Evolutionary conservation across 2,888 invertebrate species (phyloP).

Genomic region (Mythimna albipuncta): DNA sequence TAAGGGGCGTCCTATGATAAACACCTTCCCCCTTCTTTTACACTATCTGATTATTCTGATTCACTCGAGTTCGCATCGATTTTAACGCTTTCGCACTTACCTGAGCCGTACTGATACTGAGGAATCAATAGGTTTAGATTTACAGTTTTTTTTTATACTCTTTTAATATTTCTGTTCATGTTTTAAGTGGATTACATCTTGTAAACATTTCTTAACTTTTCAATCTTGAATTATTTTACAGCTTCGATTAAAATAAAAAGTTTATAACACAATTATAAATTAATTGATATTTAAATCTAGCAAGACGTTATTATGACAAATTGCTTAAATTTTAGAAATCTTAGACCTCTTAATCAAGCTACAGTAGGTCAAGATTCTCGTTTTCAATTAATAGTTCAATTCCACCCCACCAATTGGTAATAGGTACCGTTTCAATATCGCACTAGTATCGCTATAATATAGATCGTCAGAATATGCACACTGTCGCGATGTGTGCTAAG

Average conservation of each 20-base stretch:
- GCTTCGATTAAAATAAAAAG: neutral
- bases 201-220: neutral
- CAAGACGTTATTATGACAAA: neutral
- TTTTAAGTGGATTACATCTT: neutral
- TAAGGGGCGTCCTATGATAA: slow-evolving; percentile 83
- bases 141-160: neutral
- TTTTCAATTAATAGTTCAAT: neutral
- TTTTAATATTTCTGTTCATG: neutral
- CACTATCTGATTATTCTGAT: slow-evolving; percentile 73
- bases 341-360: neutral
- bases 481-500: slow-evolving; percentile 75
- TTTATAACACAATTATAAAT: too few species aligned
- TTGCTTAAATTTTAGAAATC: neutral
- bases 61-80: slow-evolving; percentile 61
- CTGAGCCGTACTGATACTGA: slow-evolving; percentile 14
- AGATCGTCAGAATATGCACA: slow-evolving; percentile 65
- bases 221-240: neutral
- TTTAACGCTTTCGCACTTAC: slow-evolving; percentile 54
- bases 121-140: neutral
- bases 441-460: slow-evolving; percentile 41
- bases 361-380: neutral
- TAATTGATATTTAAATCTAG: neutral
- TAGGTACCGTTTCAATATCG: slow-evolving; percentile 38
- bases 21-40: slow-evolving; percentile 81
- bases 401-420: neutral